phyloP scores from a whole-genome alignment of 2,113 vertebrate species.

The Tenebrosternarchus preto region DNA sequence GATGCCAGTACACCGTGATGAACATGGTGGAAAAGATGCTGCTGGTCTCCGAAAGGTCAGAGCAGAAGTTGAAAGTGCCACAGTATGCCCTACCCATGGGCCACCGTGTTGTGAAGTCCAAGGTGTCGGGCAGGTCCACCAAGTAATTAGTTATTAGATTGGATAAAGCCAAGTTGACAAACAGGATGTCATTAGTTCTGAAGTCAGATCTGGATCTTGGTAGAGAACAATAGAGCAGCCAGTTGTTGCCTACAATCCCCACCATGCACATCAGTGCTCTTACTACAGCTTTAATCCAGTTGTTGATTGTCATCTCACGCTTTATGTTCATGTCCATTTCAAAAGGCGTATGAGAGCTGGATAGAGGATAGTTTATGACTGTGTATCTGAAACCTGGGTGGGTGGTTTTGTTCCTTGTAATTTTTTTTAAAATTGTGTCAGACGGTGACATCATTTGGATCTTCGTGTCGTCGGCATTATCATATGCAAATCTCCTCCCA shows the following conservation, averaged over 20 bases:
- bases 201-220: constrained; percentile 58
- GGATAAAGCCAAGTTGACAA: constrained; percentile 75
- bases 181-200: constrained; percentile 70
- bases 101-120: constrained; percentile 66
- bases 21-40: constrained; percentile 76
- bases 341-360: background rate
- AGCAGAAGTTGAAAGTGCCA: constrained; percentile 64
- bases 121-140: constrained; percentile 73
- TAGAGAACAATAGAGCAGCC: constrained; percentile 65
- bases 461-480: background rate
- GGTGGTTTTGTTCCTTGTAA: background rate
- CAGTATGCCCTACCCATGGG: constrained; percentile 68
- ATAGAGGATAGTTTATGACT: background rate
- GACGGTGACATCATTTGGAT: background rate
- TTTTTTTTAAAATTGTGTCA: constrained; percentile 1
- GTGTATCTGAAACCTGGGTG: background rate
- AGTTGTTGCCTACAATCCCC: constrained; percentile 74
- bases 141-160: constrained; percentile 78
- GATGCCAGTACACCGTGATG: constrained; percentile 76
- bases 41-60: constrained; percentile 74
- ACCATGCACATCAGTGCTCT: constrained; percentile 67
- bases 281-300: constrained; percentile 60
- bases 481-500: background rate
- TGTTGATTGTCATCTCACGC: constrained; percentile 55
- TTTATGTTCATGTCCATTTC: background rate